Percentiles rank a stretch among this genome's conserved stretches.
These are phyloP conservation scores for Spheniscus humboldti DNA, from an alignment of 2,797 vertebrate genomes.

Conservation along the genomic window DNA sequence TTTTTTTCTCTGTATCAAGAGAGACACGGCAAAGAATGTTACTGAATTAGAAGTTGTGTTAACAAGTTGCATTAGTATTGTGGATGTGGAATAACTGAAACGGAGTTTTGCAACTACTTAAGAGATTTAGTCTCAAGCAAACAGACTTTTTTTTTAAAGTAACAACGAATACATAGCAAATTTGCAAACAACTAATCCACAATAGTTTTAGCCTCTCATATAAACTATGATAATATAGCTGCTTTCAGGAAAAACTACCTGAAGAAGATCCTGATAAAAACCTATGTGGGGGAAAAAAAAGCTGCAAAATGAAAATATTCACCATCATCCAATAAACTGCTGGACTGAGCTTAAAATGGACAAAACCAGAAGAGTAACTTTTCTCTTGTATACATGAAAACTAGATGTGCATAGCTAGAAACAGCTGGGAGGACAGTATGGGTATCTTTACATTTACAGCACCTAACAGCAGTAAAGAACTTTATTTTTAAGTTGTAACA, in stretches of 20 bases:
- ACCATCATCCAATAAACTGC: background rate
- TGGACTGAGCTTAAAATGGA: background rate
- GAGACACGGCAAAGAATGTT: background rate
- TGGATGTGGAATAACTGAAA: background rate
- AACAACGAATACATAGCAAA: background rate
- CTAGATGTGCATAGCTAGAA: background rate
- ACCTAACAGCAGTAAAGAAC: background rate
- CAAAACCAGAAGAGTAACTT: background rate
- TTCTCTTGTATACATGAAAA: background rate
- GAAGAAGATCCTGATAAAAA: background rate
- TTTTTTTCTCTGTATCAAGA: background rate
- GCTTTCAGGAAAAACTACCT: background rate
- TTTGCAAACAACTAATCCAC: background rate
- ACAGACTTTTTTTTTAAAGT: background rate
- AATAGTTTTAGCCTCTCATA: background rate
- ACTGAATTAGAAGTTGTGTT: background rate
- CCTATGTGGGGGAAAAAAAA: fast-evolving
- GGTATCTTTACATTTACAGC: background rate
- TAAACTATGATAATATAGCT: background rate
- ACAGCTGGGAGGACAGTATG: background rate
- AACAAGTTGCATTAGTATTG: background rate
- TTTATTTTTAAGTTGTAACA: background rate
- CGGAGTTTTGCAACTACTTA: background rate
- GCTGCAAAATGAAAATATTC: background rate
- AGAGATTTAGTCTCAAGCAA: background rate